A percentile compares a stretch with the other conserved stretches of the same genome.
These are phyloP conservation scores for Pristionchus entomophagus DNA, from an alignment of 2,888 invertebrate genomes.

Conservation along the genomic window DNA sequence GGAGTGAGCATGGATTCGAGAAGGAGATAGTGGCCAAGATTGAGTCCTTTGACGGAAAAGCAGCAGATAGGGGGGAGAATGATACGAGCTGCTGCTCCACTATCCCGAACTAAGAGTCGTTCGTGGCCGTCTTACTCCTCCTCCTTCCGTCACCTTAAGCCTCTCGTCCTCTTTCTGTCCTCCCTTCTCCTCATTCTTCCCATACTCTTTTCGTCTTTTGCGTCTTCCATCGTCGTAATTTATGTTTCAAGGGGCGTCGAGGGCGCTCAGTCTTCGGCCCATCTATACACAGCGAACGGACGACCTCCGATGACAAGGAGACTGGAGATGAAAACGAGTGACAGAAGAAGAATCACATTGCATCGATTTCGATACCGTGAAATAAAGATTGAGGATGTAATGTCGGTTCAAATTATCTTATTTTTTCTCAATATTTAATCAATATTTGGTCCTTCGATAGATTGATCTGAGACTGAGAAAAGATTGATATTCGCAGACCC, in stretches of 20 bases:
- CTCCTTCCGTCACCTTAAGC: slow-evolving; percentile 38
- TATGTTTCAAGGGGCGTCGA: slow-evolving; percentile 48
- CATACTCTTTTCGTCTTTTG: slow-evolving; percentile 2
- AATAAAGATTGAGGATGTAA: too few relatives aligned
- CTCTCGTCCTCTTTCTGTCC: slow-evolving; percentile 16
- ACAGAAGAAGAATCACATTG: background rate
- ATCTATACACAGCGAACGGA: slow-evolving; percentile 35
- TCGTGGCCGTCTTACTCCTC: slow-evolving; percentile 26
- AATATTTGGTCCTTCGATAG: too few relatives aligned
- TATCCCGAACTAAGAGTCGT: slow-evolving; percentile 19
- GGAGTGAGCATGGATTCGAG: background rate
- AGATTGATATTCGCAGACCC: too few relatives aligned
- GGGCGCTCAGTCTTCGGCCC: slow-evolving; percentile 5
- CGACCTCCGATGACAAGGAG: slow-evolving; percentile 18
- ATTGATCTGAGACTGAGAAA: too few relatives aligned
- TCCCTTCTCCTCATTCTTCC: slow-evolving; percentile 34
- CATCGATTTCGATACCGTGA: too few relatives aligned
- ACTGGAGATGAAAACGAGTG: background rate
- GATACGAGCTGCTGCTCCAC: background rate
- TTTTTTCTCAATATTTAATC: too few relatives aligned
- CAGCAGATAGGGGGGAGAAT: background rate
- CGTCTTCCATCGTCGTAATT: slow-evolving; percentile 45
- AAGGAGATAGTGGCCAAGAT: background rate
- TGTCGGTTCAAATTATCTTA: too few relatives aligned
- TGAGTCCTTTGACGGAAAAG: slow-evolving; percentile 6